A percentile compares a stretch with the other conserved stretches of the same genome.
phyloP scores from a whole-genome alignment of 92 coral and sea anemone species.

The Parazoanthus atlanticus region DNA sequence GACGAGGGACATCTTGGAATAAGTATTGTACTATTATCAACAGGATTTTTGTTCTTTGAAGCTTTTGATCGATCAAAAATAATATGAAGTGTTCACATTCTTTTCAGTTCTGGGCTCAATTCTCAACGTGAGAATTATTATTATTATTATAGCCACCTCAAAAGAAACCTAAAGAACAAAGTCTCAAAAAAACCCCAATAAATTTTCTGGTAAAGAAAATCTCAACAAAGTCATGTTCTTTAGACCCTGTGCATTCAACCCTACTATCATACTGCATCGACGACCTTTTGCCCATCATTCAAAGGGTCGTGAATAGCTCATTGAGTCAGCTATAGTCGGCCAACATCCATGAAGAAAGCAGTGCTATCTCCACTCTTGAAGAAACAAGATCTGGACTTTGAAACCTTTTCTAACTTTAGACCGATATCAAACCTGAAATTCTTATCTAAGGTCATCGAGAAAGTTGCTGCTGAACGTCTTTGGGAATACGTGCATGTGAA shows the following conservation, averaged over 20 bases:
- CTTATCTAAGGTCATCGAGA: constrained; percentile 30
- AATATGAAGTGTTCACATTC: too few relatives aligned
- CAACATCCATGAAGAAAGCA: constrained; percentile 32
- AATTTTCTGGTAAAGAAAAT: constrained; percentile 17
- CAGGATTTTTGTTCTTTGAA: too few relatives aligned
- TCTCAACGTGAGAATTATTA: too few relatives aligned
- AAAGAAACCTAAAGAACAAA: too few relatives aligned
- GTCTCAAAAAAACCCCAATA: too few relatives aligned
- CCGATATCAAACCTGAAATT: constrained; percentile 33
- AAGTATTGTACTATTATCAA: too few relatives aligned
- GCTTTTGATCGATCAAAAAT: too few relatives aligned
- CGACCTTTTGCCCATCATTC: constrained; percentile 32
- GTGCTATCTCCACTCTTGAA: constrained; percentile 33
- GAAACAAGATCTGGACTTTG: constrained; percentile 35
- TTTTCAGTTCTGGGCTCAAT: too few relatives aligned
- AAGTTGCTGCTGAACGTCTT: constrained; percentile 38
- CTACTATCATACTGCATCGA: constrained; percentile 28
- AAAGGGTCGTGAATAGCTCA: constrained; percentile 31
- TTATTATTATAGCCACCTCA: too few relatives aligned
- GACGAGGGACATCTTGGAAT: too few relatives aligned
- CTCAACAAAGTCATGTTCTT: constrained; percentile 36
- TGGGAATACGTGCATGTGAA: constrained; percentile 42
- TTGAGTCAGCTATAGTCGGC: constrained; percentile 37
- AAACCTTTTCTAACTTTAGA: constrained; percentile 39
- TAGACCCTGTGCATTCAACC: constrained; percentile 26